These are phyloP conservation scores for Apis dorsata DNA, from an alignment of 1,140 invertebrate species.

Conservation along the genomic window DNA sequence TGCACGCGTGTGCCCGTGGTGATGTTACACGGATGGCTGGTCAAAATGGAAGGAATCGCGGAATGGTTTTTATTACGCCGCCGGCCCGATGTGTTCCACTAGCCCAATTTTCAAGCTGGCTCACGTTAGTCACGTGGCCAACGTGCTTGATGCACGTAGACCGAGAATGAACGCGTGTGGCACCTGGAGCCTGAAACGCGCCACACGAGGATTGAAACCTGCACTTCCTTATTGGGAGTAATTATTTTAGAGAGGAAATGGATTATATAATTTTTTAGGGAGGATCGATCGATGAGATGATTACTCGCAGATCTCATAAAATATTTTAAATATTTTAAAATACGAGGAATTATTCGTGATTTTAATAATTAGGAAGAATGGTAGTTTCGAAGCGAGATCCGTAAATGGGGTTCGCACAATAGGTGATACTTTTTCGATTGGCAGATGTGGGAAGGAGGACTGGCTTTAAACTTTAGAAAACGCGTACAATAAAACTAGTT, in stretches of 20 bases:
- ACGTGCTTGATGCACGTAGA: not conserved
- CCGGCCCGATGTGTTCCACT: slow-evolving; percentile 29
- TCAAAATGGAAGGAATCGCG: not conserved
- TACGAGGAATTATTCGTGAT: not conserved
- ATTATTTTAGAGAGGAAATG: not conserved
- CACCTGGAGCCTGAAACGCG: slow-evolving; percentile 1
- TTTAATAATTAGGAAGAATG: not conserved
- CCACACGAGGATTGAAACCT: not conserved
- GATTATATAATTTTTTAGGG: too few relatives aligned
- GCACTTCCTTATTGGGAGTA: not conserved
- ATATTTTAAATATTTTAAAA: too few relatives aligned
- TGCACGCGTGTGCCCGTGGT: not conserved
- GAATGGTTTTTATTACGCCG: slow-evolving; percentile 17
- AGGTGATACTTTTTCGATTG: not conserved
- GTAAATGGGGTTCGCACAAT: not conserved
- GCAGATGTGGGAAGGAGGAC: not conserved
- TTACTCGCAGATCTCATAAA: too few relatives aligned
- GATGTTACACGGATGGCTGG: not conserved
- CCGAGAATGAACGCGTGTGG: slow-evolving; percentile 2
- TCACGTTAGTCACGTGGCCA: slow-evolving; percentile 32
- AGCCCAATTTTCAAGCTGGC: slow-evolving; percentile 46
- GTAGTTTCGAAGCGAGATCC: too few relatives aligned
- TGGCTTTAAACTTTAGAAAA: not conserved
- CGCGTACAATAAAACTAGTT: not conserved
- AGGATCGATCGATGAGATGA: too few relatives aligned